These are phyloP conservation scores for Leucania comma DNA, from an alignment of 2,888 invertebrate genomes.

Conservation along the genomic window DNA sequence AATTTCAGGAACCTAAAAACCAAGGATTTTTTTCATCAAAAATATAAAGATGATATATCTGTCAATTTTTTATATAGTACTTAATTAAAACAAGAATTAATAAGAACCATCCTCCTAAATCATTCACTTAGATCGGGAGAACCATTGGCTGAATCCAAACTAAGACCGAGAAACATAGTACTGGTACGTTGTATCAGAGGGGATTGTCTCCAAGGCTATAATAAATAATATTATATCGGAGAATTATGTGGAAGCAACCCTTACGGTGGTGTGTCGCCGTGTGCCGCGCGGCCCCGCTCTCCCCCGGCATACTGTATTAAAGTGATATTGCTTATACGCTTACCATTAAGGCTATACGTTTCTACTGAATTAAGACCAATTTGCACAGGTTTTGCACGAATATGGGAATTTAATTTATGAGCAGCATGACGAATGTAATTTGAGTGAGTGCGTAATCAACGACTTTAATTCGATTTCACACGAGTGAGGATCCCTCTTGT, in stretches of 20 bases:
- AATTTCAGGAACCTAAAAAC: no score
- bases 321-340: conserved; percentile 87
- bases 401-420: conserved; percentile 87
- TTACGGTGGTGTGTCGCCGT: conserved; percentile 54
- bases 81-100: conserved; percentile 1
- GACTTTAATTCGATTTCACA: conserved; percentile 80
- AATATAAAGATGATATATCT: no score
- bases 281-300: conserved; percentile 52
- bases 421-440: conserved; percentile 84
- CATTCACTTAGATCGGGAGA: conserved; percentile 3
- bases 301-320: conserved; percentile 75
- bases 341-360: conserved; percentile 86
- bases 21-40: not conserved
- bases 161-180: conserved; percentile 69
- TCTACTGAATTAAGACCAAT: conserved; percentile 88
- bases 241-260: conserved; percentile 78
- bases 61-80: no score
- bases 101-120: not conserved
- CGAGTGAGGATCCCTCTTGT: conserved; percentile 50
- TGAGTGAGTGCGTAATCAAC: conserved; percentile 82
- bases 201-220: conserved; percentile 78
- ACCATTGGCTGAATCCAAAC: conserved; percentile 54
- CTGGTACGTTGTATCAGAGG: conserved; percentile 73
- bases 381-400: conserved; percentile 86
- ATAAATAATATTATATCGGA: conserved; percentile 81